Base-by-base conservation (phyloP, 2,797 vertebrate species). In the Muscicapa comitata region DNA sequence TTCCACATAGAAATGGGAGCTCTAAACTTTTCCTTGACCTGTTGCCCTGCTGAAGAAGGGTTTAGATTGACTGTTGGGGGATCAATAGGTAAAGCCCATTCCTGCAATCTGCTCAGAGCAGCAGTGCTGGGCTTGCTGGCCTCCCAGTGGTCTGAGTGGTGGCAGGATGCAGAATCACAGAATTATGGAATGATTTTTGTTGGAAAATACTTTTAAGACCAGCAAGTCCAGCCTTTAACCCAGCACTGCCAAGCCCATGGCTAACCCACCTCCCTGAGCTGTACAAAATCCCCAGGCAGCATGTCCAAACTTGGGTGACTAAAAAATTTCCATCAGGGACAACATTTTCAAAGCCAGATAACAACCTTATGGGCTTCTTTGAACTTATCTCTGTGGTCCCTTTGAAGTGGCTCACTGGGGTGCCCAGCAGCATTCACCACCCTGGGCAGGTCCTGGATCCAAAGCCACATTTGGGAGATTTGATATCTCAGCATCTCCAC, bases 41-140 rank as follows among this genome's bases (percentile, higher is more conserved):
- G 11, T 5, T 54, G 5, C 24, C 54, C 42, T 82, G n/a, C 43
- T 76, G 45, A 11, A 18, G 33, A 17, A 31, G 25, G 20, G 20
- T 51, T 89, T 33, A 7, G 38, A 2, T 2, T 18, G 24, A 9
- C 3, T 13, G 0, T 1, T 19, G 6, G 25, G 50, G 19, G 10
- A 21, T n/a, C 48, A 38, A 2, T 11, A 72, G 3, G 19, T 33
- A 5, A 75, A 65, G 2, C 6, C 35, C 7, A 0, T 54, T 61
- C 29, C 54, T 54, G n/a, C 45, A 31, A 55, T 3, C 40, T 62
- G 3, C 59, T 58, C 59, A 43, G 79, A 55, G 68, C 47, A 76
- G 61, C 4, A 57, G 21, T 0, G 17, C 5, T 71, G 76, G 43
- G 7, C 24, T 42, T 33, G 19, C 7, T 9, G 20, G 17, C 18